phyloP scores from a whole-genome alignment of 2,888 invertebrate species.

The Corythucha ciliata region DNA sequence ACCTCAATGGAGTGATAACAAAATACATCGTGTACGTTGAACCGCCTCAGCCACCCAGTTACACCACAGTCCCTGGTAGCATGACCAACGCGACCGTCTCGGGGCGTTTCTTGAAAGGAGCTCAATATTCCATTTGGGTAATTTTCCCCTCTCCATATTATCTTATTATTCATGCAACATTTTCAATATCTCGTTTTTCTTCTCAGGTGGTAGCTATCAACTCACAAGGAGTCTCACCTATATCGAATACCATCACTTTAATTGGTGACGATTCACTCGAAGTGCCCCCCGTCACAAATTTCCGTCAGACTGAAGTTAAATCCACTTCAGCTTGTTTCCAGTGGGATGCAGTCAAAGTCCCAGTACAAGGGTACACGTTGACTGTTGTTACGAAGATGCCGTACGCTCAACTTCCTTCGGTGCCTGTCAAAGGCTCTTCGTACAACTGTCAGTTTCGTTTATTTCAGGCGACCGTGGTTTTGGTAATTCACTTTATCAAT shows the following conservation, averaged over 20 bases:
- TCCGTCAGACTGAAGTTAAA: slow-evolving; percentile 9
- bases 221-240: slow-evolving; percentile 17
- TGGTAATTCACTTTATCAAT: not conserved
- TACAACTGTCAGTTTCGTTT: slow-evolving; percentile 24
- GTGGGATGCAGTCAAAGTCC: slow-evolving; percentile 21
- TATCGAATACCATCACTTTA: slow-evolving; percentile 20
- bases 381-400: slow-evolving; percentile 15
- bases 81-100: slow-evolving; percentile 16
- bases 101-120: slow-evolving; percentile 47
- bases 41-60: slow-evolving; percentile 53
- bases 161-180: not conserved
- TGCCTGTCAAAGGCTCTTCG: slow-evolving; percentile 10
- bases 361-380: slow-evolving; percentile 21
- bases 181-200: not conserved
- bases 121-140: slow-evolving; percentile 65
- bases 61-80: slow-evolving; percentile 41
- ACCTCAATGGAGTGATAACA: slow-evolving; percentile 53
- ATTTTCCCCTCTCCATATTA: slow-evolving; percentile 28
- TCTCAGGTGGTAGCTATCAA: slow-evolving; percentile 26
- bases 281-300: slow-evolving; percentile 15
- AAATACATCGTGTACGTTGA: slow-evolving; percentile 57
- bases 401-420: slow-evolving; percentile 16
- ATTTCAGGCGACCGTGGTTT: not conserved
- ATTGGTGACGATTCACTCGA: slow-evolving; percentile 18
- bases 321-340: slow-evolving; percentile 7